Evolutionary conservation across 1,140 invertebrate species (phyloP), one percentile per base, ranked within the genome.

Genomic region (Mycetomoellerius zeteki): DNA sequence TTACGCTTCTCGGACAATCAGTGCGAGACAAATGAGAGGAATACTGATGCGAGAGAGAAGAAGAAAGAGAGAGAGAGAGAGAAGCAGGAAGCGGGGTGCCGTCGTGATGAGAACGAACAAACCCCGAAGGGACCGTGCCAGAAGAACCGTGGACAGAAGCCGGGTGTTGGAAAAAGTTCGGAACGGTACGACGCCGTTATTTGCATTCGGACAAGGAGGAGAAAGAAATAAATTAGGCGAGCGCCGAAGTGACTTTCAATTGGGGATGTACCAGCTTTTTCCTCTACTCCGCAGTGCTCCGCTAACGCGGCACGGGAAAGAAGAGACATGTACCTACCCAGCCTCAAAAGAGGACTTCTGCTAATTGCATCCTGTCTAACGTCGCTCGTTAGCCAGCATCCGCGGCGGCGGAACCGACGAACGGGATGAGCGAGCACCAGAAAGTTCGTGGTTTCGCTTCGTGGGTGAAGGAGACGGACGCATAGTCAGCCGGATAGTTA

Each of bases 351-450:
- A 90, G 87, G 89, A 86, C 84, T 91, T 91, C 65, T 89, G 85
- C 89, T 92, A 92, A 92, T 92, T 92, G 91, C 91, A 92, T 92
- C 91, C 91, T 91, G 91, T 92, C 91, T 91, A 90, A 92, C 85
- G 89, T 92, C 77, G 78, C 91, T 92, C 89, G 86, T 91, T 89
- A 91, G 90, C 54, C 85, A 76, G 52, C 81, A 69, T 88, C 72
- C 87, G 89, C 56, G 77, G 37, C 62, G 64, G 33, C 60, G 76
- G 30, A 50, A 65, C 67, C 37, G 64, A 56, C 62, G 60, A 52
- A 27, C 27, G 54, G 50, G 71, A 43, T 16, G 67, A 62, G 58
- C 30, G 69, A 72, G 27, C 62, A 72, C 54, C 73, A 62, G 86
- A 90, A 90, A 90, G 69, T 90, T 89, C 43, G 62, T 65, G 78